phyloP scores from a whole-genome alignment of 2,113 vertebrate species.

The Acrocephalus arundinaceus region DNA sequence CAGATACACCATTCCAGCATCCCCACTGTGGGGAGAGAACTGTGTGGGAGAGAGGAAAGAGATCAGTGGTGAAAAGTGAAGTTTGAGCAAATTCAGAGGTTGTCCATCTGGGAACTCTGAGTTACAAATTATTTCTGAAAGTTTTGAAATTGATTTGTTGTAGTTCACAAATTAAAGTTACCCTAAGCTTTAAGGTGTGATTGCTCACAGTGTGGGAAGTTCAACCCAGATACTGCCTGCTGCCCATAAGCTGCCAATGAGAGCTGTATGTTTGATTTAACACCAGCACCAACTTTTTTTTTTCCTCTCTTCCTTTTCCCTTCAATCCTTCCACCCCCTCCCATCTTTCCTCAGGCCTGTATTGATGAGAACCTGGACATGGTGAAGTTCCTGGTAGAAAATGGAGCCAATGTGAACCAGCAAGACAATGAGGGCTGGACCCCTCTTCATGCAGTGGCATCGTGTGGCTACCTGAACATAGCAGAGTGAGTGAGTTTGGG shows the following conservation, averaged over 20 bases:
- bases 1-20: fast-evolving
- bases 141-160: not conserved
- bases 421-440: slow-evolving; percentile 97
- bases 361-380: slow-evolving; percentile 95
- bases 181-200: not conserved
- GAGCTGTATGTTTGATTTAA: not conserved
- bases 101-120: not conserved
- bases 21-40: fast-evolving
- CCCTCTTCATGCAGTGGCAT: slow-evolving; percentile 91
- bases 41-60: not conserved
- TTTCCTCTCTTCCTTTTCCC: not conserved
- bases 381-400: slow-evolving; percentile 89
- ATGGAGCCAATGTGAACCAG: slow-evolving; percentile 86
- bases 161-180: not conserved
- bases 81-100: not conserved
- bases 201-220: not conserved
- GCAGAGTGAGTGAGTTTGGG: slow-evolving; percentile 88
- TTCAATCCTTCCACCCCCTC: not conserved
- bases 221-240: not conserved
- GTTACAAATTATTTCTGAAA: not conserved
- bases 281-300: not conserved
- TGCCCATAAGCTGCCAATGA: not conserved
- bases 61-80: not conserved
- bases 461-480: slow-evolving; percentile 91
- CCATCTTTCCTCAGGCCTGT: slow-evolving; percentile 80